Evolutionary conservation across 2,113 vertebrate genomes (phyloP).

Genomic region (Alectura lathami): DNA sequence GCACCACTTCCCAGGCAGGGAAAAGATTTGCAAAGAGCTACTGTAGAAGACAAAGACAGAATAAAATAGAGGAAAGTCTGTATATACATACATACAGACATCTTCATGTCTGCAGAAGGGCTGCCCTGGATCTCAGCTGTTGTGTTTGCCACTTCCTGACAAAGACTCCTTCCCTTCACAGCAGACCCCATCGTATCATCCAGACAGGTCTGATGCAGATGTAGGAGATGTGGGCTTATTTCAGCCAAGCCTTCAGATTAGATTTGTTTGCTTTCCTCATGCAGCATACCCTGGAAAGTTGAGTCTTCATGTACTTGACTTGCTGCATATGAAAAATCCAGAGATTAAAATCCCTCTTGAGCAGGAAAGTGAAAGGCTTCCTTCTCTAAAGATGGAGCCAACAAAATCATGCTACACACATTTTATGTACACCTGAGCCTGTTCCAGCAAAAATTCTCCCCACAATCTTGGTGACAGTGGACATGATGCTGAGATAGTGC

Average conservation of each 20-base stretch:
- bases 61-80: not conserved
- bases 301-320: not conserved
- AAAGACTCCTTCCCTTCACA: not conserved
- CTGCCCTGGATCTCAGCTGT: not conserved
- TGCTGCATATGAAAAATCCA: not conserved
- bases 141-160: not conserved
- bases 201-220: not conserved
- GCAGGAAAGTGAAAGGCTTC: not conserved
- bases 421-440: not conserved
- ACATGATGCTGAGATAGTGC: not conserved
- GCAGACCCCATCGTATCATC: not conserved
- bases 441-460: not conserved
- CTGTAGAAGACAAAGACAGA: not conserved
- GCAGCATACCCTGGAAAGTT: not conserved
- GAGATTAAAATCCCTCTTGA: not conserved
- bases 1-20: not conserved
- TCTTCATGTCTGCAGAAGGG: not conserved
- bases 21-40: not conserved
- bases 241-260: not conserved
- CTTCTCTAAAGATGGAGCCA: not conserved
- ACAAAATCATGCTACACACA: not conserved
- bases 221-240: not conserved
- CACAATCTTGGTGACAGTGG: not conserved
- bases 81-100: not conserved
- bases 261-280: not conserved